Evolutionary conservation across 2,888 invertebrate genomes (phyloP).

Genomic region (Hydroisotoma schaefferi): DNA sequence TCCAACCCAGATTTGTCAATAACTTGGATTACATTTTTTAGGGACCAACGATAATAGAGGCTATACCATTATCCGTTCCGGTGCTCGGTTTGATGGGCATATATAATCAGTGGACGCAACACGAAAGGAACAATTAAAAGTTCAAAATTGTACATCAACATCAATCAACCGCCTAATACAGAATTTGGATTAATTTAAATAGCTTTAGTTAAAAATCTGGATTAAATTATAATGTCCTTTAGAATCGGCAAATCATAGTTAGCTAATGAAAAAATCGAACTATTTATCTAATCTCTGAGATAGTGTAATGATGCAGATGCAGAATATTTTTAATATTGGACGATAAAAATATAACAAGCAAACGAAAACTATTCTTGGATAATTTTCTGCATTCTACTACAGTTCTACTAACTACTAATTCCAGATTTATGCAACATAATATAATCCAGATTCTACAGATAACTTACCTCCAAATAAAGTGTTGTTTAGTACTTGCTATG

Average conservation of each 20-base stretch:
- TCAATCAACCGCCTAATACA: no score
- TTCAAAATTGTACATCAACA: conserved; percentile 4
- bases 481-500: no score
- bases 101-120: conserved; percentile 3
- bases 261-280: not conserved
- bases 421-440: no score
- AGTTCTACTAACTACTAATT: not conserved
- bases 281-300: not conserved
- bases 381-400: not conserved
- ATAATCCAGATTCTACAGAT: no score
- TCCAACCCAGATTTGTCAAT: conserved; percentile 25
- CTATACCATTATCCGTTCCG: not conserved
- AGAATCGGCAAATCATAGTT: no score
- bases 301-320: no score
- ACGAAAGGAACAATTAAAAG: not conserved
- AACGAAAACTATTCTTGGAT: not conserved
- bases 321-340: no score
- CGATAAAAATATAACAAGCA: no score
- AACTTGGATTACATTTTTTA: not conserved
- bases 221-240: no score
- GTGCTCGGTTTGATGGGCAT: not conserved
- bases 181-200: no score
- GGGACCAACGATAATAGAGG: conserved; percentile 11
- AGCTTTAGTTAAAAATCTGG: no score
- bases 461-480: no score